phyloP scores from a whole-genome alignment of 2,888 invertebrate species.

The Cantharis rustica region DNA sequence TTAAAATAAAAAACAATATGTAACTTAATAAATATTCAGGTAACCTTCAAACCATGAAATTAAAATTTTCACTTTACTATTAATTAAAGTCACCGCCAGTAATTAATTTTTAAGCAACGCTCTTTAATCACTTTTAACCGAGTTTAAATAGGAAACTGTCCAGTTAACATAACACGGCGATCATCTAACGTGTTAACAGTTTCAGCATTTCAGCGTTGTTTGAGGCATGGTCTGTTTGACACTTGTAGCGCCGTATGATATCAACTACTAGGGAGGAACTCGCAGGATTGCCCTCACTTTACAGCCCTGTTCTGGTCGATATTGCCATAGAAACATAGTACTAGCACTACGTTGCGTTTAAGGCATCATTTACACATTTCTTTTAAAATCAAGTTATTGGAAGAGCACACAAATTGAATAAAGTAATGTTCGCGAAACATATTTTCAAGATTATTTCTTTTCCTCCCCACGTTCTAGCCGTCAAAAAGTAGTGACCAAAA shows the following conservation, averaged over 20 bases:
- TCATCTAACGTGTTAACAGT: constrained; percentile 14
- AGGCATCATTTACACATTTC: constrained; percentile 28
- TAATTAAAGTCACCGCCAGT: neutral
- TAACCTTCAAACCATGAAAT: neutral
- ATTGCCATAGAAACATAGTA: constrained; percentile 43
- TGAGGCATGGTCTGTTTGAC: constrained; percentile 29
- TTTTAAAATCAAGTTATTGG: neutral
- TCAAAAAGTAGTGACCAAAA: neutral
- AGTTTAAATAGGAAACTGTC: neutral
- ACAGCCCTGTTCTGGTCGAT: constrained; percentile 38
- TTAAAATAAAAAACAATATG: neutral
- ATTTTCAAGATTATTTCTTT: neutral
- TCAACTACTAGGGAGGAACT: constrained; percentile 25
- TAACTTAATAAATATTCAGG: neutral
- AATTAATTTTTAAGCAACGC: neutral
- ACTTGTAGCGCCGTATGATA: constrained; percentile 34
- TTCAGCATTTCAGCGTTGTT: constrained; percentile 8
- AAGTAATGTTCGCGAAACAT: constrained; percentile 13
- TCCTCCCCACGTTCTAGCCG: neutral
- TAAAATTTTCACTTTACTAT: neutral
- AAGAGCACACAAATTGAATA: neutral
- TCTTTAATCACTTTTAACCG: neutral
- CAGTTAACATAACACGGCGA: neutral
- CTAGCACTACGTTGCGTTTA: constrained; percentile 32
- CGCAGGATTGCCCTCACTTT: constrained; percentile 25